A percentile compares a stretch with the other conserved stretches of the same genome.
phyloP scores from a whole-genome alignment of 2,888 invertebrate species.

The Euclidia mi region DNA sequence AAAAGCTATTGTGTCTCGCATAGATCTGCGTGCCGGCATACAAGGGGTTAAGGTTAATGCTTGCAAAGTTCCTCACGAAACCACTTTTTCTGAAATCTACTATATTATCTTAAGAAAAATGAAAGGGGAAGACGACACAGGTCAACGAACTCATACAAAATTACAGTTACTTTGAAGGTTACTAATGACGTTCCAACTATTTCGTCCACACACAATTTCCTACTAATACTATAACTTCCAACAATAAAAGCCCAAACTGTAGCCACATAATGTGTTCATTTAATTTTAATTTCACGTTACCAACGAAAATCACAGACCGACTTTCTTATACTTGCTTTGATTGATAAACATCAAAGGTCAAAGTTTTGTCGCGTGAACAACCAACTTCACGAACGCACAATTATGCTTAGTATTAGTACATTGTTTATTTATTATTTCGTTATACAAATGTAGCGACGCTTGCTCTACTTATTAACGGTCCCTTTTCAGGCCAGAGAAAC shows the following conservation, averaged over 20 bases:
- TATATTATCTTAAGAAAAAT: too few relatives aligned
- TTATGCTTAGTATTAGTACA: conserved; percentile 55
- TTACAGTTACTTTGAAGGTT: too few relatives aligned
- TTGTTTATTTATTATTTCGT: conserved; percentile 63
- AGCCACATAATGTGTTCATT: conserved; percentile 10
- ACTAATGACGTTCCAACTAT: too few relatives aligned
- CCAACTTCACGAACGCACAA: conserved; percentile 44
- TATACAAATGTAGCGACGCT: conserved; percentile 47
- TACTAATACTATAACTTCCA: too few relatives aligned
- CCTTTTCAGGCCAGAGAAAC: not conserved
- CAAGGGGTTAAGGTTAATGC: too few relatives aligned
- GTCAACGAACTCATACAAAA: too few relatives aligned
- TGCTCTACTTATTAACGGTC: conserved; percentile 28
- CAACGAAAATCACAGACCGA: not conserved
- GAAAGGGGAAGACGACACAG: too few relatives aligned
- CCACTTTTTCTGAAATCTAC: too few relatives aligned
- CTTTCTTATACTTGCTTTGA: conserved; percentile 1
- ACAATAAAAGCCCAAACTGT: not conserved
- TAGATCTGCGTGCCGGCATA: too few relatives aligned
- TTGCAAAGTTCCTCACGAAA: too few relatives aligned
- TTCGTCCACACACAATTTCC: too few relatives aligned
- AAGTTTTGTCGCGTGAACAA: conserved; percentile 47
- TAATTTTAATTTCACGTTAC: conserved; percentile 9
- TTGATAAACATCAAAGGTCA: conserved; percentile 44
- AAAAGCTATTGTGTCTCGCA: too few relatives aligned